Base-by-base conservation (phyloP, 2,888 invertebrate species). In the Plebejus melissa region DNA sequence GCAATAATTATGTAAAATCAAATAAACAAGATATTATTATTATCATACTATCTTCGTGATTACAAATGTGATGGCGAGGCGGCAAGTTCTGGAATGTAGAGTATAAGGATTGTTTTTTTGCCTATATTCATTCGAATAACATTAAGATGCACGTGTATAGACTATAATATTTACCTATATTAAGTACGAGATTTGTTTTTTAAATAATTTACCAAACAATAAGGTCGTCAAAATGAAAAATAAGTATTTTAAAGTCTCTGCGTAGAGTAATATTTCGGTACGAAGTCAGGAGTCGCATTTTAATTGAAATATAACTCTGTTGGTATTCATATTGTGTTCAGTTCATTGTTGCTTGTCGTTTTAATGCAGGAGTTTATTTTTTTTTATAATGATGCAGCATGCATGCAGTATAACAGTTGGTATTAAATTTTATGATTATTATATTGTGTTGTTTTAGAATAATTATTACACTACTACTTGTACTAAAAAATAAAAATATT, bases 1-100 rank as follows among this genome's bases (percentile, higher is more conserved):
- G 83, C 84, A 81, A 82, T 84, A 82, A 82, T 82, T 83, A 84
- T 82, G 79, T 81, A 83, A 82, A 80, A 81, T 78, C 72, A 76
- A 82, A 84, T 81, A 79, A 76, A 81, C 79, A 81, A 84, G 79
- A 83, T 79, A 81, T 82, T 81, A 76, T 76, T 71, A 75, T 78
- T 77, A 77, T 77, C 76, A 16, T 71, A 58, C 22, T 58, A 75
- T 69, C 72, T 50, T 69, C 69, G 46, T 74, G 69, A 74, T 65
- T 74, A 74, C 0, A 76, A 46, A 69, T 65, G 75, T 75, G 13
- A 60, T 69, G 74, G 76, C 74, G 70, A n/a, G 77, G 38, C 32
- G 70, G 11, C 13, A 46, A 50, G 46, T 74, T 71, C 58, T 71
- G n/a, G 70, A 74, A 71, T 41, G 54, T 57, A 54, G 32, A 71